Percentiles rank a stretch among this genome's conserved stretches.
phyloP scores from a whole-genome alignment of 2,113 vertebrate species.

The Epinephelus moara region DNA sequence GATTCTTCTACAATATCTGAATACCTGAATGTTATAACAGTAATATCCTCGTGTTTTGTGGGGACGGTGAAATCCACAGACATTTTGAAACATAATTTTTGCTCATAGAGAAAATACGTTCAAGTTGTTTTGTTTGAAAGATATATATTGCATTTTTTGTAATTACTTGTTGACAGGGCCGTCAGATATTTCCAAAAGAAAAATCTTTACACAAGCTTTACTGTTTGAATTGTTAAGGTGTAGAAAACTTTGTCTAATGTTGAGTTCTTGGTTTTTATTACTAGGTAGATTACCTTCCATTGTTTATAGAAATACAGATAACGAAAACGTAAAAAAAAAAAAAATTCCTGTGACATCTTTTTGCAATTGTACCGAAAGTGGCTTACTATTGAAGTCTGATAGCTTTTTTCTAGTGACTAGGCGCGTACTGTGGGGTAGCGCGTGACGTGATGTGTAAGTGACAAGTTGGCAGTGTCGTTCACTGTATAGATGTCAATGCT shows the following conservation, averaged over 20 bases:
- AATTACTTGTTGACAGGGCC: constrained; percentile 86
- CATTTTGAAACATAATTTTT: constrained; percentile 68
- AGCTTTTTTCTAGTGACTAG: constrained; percentile 89
- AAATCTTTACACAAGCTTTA: constrained; percentile 91
- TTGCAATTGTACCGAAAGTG: constrained; percentile 99
- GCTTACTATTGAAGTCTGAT: constrained; percentile 95
- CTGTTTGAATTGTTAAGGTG: constrained; percentile 92
- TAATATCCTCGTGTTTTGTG: constrained; percentile 74
- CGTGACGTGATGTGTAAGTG: constrained; percentile 88
- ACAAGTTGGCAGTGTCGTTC: constrained; percentile 87
- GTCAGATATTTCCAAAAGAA: constrained; percentile 84
- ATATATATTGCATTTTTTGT: constrained; percentile 80
- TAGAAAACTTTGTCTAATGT: constrained; percentile 91
- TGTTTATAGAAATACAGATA: constrained; percentile 92
- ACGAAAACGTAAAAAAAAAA: constrained; percentile 85
- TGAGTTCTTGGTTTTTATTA: constrained; percentile 93
- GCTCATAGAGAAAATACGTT: constrained; percentile 70
- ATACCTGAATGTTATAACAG: constrained; percentile 82
- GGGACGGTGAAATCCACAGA: constrained; percentile 64
- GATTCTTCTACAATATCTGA: constrained; percentile 74
- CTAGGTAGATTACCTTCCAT: constrained; percentile 90
- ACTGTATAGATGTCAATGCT: constrained; percentile 89
- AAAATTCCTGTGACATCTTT: constrained; percentile 93
- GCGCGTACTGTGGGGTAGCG: constrained; percentile 85
- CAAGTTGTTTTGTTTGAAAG: constrained; percentile 71